Evolutionary conservation across 1,140 invertebrate species (phyloP).

Genomic region (Drosophila lowei): DNA sequence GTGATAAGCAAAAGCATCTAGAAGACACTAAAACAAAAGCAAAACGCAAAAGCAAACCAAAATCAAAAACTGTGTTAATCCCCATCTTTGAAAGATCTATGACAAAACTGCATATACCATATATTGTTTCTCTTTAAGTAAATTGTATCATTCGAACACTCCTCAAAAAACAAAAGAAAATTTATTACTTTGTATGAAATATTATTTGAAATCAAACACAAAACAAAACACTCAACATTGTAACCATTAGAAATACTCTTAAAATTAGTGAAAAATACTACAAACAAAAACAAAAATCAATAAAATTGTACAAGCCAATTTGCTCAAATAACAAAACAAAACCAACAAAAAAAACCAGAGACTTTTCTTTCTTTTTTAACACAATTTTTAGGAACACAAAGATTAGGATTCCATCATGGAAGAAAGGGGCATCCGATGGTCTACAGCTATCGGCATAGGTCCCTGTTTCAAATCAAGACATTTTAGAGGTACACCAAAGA

Average conservation of each 20-base stretch:
- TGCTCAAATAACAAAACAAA: constrained; percentile 79
- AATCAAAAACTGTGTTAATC: constrained; percentile 65
- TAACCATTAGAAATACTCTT: constrained; percentile 65
- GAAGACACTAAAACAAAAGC: constrained; percentile 3
- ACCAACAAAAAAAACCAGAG: constrained; percentile 2
- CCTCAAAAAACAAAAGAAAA: constrained; percentile 25
- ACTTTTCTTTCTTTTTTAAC: constrained; percentile 7
- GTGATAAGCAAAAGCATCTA: constrained; percentile 60
- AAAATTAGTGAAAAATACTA: constrained; percentile 36
- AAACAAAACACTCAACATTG: constrained; percentile 31
- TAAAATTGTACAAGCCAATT: constrained; percentile 83
- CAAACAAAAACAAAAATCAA: constrained; percentile 64
- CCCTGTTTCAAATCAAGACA: too few relatives aligned
- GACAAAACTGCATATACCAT: constrained; percentile 21
- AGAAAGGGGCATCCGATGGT: too few relatives aligned
- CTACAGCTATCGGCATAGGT: too few relatives aligned
- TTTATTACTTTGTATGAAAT: constrained; percentile 14
- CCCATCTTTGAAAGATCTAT: constrained; percentile 82
- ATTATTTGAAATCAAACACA: constrained; percentile 21
- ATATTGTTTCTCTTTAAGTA: constrained; percentile 33
- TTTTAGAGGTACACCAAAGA: too few relatives aligned
- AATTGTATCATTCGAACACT: constrained; percentile 7
- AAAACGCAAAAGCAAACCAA: constrained; percentile 36
- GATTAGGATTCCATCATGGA: too few relatives aligned
- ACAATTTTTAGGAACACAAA: too few relatives aligned